Evolutionary conservation across 2,797 vertebrate genomes (phyloP).

Genomic region (Chrysolophus pictus): DNA sequence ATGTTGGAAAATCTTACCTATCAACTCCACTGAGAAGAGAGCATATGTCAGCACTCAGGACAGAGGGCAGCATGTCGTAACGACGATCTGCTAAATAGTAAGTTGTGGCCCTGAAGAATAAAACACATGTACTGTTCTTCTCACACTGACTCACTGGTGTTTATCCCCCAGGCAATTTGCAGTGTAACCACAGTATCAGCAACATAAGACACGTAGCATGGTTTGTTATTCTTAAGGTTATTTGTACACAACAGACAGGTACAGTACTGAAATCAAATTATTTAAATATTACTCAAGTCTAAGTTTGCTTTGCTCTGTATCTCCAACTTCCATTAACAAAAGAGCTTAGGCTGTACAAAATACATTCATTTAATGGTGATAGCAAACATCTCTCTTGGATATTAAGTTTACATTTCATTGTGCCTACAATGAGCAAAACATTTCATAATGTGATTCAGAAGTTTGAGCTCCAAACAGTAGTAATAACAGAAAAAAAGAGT

Average conservation of each 20-base stretch:
- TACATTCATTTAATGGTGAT: neutral
- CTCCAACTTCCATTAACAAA: neutral
- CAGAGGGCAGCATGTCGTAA: conserved; percentile 92
- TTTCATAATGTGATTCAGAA: neutral
- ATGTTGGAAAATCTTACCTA: conserved; percentile 79
- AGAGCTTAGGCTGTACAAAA: neutral
- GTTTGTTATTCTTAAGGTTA: neutral
- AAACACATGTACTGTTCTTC: neutral
- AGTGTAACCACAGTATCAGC: fast-evolving
- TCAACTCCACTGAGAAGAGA: conserved; percentile 92
- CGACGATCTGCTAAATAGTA: conserved; percentile 93
- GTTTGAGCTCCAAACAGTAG: neutral
- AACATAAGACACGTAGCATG: neutral
- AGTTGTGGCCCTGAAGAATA: conserved; percentile 88
- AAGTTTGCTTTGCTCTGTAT: neutral
- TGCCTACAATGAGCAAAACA: neutral
- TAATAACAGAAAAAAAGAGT: neutral
- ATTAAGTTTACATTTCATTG: neutral
- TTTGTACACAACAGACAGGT: neutral
- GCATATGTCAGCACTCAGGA: conserved; percentile 91
- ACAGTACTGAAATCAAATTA: neutral
- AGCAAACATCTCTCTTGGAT: neutral
- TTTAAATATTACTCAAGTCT: neutral
- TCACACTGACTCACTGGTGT: neutral
- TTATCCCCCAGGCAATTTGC: neutral